These are phyloP conservation scores for Syndactyla subalaris DNA, from an alignment of 2,797 vertebrate genomes.

Conservation along the genomic window DNA sequence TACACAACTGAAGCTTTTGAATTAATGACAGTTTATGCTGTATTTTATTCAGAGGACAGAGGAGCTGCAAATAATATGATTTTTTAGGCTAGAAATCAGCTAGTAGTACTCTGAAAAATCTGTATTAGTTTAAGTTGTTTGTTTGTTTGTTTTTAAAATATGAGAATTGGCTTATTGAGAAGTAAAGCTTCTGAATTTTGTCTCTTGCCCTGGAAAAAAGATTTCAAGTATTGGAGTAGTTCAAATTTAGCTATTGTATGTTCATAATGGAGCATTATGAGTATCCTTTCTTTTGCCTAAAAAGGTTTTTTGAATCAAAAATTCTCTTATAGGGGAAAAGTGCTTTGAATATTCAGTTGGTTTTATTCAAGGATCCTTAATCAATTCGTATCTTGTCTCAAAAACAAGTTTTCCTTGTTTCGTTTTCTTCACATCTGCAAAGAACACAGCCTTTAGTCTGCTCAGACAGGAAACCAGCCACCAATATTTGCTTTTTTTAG, in stretches of 20 bases:
- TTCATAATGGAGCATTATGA: not conserved
- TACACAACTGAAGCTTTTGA: not conserved
- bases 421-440: not conserved
- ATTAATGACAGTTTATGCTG: not conserved
- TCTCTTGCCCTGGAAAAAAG: not conserved
- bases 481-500: conserved; percentile 10
- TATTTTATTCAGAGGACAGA: not conserved
- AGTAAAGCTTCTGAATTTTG: not conserved
- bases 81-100: not conserved
- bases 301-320: not conserved
- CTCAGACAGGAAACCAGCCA: conserved; percentile 36
- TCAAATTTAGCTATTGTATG: not conserved
- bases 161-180: not conserved
- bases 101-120: not conserved
- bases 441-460: not conserved
- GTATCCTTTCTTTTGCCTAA: not conserved
- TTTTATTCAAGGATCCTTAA: not conserved
- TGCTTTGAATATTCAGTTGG: not conserved
- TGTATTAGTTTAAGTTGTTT: not conserved
- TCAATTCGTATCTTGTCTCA: conserved; percentile 5
- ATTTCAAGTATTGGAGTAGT: not conserved
- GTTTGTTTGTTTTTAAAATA: accelerated
- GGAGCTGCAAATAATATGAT: not conserved
- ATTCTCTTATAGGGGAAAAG: not conserved
- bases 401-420: conserved; percentile 48